Conservation (phyloP, 2,888 invertebrate species). For the Aquatica leii region DNA sequence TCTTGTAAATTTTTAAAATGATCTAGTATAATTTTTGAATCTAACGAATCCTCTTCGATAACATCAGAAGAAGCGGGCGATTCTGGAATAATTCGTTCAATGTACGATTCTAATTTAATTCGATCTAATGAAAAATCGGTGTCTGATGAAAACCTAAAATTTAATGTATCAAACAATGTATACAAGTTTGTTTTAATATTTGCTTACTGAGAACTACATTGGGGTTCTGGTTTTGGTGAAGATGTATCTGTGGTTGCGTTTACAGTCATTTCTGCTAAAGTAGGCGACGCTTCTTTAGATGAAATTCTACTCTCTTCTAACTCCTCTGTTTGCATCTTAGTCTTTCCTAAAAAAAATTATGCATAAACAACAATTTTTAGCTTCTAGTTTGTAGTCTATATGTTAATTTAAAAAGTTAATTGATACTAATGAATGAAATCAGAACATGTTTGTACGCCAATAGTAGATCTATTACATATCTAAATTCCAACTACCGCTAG, state of each 20-base stretch:
- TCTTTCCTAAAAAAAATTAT: slow-evolving; percentile 37
- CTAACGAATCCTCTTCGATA: slow-evolving; percentile 43
- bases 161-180: background rate
- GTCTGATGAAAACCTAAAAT: slow-evolving; percentile 25
- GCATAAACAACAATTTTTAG: slow-evolving; percentile 3
- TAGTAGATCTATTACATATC: background rate
- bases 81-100: slow-evolving; percentile 56
- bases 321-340: slow-evolving; percentile 49
- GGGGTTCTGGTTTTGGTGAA: slow-evolving; percentile 34
- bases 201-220: slow-evolving; percentile 31
- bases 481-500: background rate
- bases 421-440: background rate
- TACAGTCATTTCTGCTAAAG: slow-evolving; percentile 49
- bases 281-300: slow-evolving; percentile 37
- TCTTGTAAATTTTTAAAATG: slow-evolving; percentile 57
- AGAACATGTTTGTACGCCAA: background rate
- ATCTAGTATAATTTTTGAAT: slow-evolving; percentile 35
- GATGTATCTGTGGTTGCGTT: slow-evolving; percentile 46
- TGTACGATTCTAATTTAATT: slow-evolving; percentile 55
- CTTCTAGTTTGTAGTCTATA: background rate
- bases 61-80: slow-evolving; percentile 52
- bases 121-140: slow-evolving; percentile 41
- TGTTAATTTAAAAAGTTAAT: too few species aligned
- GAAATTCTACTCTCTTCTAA: slow-evolving; percentile 39
- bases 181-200: background rate